Base-by-base conservation (phyloP, 2,797 vertebrate species). In the Enteromius treurensis region DNA sequence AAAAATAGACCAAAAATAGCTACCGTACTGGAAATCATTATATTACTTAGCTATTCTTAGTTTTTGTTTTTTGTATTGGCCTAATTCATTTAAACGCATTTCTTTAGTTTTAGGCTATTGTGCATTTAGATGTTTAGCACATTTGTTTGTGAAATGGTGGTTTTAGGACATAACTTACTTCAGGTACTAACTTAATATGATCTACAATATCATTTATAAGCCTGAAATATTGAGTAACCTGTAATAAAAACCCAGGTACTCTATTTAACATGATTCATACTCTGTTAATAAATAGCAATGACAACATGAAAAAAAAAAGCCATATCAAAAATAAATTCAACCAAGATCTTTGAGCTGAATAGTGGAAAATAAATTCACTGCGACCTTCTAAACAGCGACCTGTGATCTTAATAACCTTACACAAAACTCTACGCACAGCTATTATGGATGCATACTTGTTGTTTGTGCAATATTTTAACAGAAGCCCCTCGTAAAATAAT, bases 401-500 rank as follows among this genome's bases (percentile, higher is more conserved):
- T 8, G 4, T 58, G 55, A 10, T 80, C 42, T 70, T 42, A 81
- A 60, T 81, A 64, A 60, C 29, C 21, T 51, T 14, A 37, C 42
- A 51, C 42, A 69, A 81, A 79, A 58, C 53, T 68, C 32, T 60
- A 45, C 21, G 17, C 53, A 32, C 11, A 40, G 67, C 37, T 60
- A n/a, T 29, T 45, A 23, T 21, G 1, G 0, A 26, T 4, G 47
- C 15, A 67, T 14, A 71, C 7, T 55, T 40, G 55, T 60, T 45
- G 64, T 86, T 82, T 40, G 53, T 45, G 15, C 73, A 69, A 69
- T 77, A 70, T 71, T 82, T 83, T 79, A 79, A 79, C 73, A 37
- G 60, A 86, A 67, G 32, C 34, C 32, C 76, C n/a, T 70, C 69
- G 64, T 67, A 79, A 85, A 85, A 62, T 19, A 69, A 86, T 86